Percentiles rank a stretch among this genome's conserved stretches.
phyloP scores from a whole-genome alignment of 2,888 invertebrate genomes.

The Rhingia rostrata region DNA sequence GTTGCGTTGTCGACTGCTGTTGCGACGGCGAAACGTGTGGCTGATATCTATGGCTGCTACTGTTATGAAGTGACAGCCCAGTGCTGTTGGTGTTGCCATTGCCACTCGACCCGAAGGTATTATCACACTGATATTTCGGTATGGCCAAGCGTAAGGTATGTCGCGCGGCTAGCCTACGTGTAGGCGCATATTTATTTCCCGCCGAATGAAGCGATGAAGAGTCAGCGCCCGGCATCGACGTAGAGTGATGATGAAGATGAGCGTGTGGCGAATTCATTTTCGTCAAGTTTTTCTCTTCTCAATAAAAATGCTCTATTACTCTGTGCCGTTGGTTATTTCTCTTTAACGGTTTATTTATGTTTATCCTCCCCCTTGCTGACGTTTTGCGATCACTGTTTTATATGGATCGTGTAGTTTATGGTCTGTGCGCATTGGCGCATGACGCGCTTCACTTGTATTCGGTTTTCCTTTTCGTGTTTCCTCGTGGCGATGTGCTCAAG shows the following conservation, averaged over 20 bases:
- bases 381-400: conserved; percentile 17
- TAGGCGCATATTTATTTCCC: conserved; percentile 81
- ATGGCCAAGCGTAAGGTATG: conserved; percentile 82
- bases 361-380: conserved; percentile 16
- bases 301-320: conserved; percentile 49
- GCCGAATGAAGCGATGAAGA: conserved; percentile 55
- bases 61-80: conserved; percentile 42
- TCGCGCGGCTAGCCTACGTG: conserved; percentile 82
- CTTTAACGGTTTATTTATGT: conserved; percentile 25
- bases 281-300: conserved; percentile 38
- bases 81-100: conserved; percentile 50
- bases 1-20: conserved; percentile 28
- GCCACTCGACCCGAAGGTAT: conserved; percentile 60
- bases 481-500: conserved; percentile 20
- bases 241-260: conserved; percentile 57
- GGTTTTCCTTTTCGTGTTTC: conserved; percentile 21
- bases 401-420: conserved; percentile 40
- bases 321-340: conserved; percentile 3
- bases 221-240: conserved; percentile 26
- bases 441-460: conserved; percentile 57
- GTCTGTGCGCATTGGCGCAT: conserved; percentile 66
- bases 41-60: conserved; percentile 47
- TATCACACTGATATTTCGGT: conserved; percentile 81
- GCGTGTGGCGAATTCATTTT: conserved; percentile 70
- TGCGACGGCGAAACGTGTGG: conserved; percentile 63